Percentiles rank a stretch among this genome's conserved stretches.
Conservation (phyloP, 2,113 vertebrate species). For the Trogon surrucura region DNA sequence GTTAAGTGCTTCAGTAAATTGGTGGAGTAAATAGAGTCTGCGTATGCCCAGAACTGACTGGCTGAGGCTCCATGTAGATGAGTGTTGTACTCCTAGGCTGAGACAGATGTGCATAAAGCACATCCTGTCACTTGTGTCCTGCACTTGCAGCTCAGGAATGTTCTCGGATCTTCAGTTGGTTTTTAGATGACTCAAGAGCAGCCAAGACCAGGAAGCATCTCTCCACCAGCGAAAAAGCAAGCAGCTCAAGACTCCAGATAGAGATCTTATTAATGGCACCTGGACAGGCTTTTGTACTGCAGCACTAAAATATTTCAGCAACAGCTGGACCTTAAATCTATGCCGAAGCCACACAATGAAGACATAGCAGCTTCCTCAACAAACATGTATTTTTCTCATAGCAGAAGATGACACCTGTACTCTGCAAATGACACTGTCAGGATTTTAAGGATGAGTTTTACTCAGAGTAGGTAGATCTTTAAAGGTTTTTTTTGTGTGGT, state of each 20-base stretch:
- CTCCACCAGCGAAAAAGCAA: neutral
- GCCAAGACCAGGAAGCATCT: neutral
- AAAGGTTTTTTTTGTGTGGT: neutral
- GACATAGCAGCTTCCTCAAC: neutral
- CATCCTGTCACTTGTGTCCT: neutral
- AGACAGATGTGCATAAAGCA: neutral
- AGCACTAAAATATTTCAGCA: constrained; percentile 5
- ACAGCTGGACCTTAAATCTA: constrained; percentile 34
- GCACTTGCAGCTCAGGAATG: neutral
- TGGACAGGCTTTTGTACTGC: neutral
- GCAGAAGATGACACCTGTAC: neutral
- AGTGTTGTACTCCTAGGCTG: neutral
- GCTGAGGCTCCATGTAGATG: neutral
- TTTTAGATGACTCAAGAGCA: neutral
- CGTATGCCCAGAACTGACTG: neutral
- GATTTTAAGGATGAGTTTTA: neutral
- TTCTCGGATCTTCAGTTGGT: neutral
- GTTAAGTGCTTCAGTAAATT: neutral
- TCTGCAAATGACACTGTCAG: neutral
- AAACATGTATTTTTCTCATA: neutral
- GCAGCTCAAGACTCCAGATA: neutral
- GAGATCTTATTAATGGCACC: neutral
- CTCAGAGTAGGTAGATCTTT: neutral
- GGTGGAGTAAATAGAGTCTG: neutral
- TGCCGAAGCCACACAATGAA: neutral